Evolutionary conservation across 2,797 vertebrate species (phyloP).

Genomic region (Harpagifer antarcticus): DNA sequence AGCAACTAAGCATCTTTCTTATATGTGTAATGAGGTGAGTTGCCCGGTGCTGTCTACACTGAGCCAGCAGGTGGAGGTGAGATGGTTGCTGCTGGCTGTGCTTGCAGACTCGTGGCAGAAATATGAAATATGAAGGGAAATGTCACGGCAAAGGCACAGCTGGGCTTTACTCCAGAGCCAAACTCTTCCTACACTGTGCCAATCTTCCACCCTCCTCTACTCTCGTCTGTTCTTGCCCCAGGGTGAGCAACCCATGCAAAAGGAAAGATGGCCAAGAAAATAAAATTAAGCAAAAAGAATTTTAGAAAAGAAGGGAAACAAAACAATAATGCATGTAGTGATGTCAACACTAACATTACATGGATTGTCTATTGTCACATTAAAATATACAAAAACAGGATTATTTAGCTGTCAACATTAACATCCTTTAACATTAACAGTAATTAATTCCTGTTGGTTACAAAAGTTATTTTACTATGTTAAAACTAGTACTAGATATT

Average conservation of each 20-base stretch:
- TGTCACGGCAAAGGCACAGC: conserved; percentile 63
- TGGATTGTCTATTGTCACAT: conserved; percentile 63
- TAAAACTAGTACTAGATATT: conserved; percentile 82
- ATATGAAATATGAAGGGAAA: conserved; percentile 55
- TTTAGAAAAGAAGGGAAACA: conserved; percentile 44
- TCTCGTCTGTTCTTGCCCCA: conserved; percentile 75
- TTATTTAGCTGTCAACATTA: conserved; percentile 61
- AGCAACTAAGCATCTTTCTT: conserved; percentile 48
- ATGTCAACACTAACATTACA: conserved; percentile 73
- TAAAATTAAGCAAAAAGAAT: conserved; percentile 70
- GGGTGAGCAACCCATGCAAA: conserved; percentile 83
- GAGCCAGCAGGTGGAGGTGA: conserved; percentile 67
- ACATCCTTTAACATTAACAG: conserved; percentile 65
- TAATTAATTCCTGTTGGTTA: conserved; percentile 70
- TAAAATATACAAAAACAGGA: conserved; percentile 61
- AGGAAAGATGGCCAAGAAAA: conserved; percentile 76
- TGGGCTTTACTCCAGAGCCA: conserved; percentile 69
- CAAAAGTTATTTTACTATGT: conserved; percentile 76
- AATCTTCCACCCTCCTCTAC: conserved; percentile 74
- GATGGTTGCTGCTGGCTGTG: conserved; percentile 58
- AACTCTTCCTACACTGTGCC: conserved; percentile 68
- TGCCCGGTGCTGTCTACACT: conserved; percentile 59
- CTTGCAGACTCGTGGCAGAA: conserved; percentile 51
- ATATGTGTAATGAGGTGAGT: conserved; percentile 46
- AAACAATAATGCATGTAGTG: conserved; percentile 74